phyloP scores from a whole-genome alignment of 2,888 invertebrate species.

The Ariolimax columbianus region DNA sequence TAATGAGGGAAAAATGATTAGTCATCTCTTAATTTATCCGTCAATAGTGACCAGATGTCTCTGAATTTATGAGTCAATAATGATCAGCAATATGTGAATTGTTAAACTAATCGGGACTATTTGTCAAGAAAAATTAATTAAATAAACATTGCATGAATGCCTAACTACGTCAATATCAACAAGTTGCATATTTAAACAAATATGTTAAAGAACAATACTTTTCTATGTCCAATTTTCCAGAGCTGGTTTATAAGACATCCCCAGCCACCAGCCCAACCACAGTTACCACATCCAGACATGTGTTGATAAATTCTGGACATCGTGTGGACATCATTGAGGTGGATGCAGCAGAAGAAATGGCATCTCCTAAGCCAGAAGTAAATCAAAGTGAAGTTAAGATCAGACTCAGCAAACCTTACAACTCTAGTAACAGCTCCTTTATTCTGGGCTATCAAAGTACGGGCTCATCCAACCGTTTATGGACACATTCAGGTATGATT shows the following conservation, averaged over 20 bases:
- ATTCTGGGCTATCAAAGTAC: neutral
- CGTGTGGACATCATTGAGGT: neutral
- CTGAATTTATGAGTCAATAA: too few relatives aligned
- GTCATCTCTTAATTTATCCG: too few relatives aligned
- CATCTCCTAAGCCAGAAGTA: neutral
- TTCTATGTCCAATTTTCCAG: neutral
- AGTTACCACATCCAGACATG: neutral
- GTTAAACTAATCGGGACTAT: too few relatives aligned
- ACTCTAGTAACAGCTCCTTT: neutral
- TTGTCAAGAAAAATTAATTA: too few relatives aligned
- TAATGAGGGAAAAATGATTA: too few relatives aligned
- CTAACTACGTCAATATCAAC: too few relatives aligned
- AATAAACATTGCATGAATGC: too few relatives aligned
- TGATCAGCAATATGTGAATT: too few relatives aligned
- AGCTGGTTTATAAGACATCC: constrained; percentile 16
- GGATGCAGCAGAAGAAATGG: neutral
- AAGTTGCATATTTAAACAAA: too few relatives aligned
- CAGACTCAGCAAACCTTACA: neutral
- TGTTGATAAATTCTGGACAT: neutral
- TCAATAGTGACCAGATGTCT: too few relatives aligned
- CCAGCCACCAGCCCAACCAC: neutral
- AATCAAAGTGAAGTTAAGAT: neutral
- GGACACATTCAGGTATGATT: constrained; percentile 19
- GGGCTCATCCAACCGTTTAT: neutral
- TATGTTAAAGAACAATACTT: too few relatives aligned